Conservation (phyloP, 2,888 invertebrate species). For the Odontocerum albicorne region DNA sequence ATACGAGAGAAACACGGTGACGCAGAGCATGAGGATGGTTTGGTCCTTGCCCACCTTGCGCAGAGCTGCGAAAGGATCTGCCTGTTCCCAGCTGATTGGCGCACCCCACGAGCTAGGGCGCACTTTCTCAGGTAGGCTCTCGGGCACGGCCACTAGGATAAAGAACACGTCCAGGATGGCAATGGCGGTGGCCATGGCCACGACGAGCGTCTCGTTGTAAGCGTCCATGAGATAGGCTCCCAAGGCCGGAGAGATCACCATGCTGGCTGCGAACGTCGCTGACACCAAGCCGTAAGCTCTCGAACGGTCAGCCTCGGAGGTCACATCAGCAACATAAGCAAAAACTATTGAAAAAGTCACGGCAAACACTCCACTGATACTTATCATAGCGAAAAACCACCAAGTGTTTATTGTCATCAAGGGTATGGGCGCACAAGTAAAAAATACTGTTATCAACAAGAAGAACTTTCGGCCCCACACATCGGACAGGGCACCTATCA, state of each 20-base stretch:
- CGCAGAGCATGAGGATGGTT: slow-evolving; percentile 94
- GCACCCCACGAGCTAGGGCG: slow-evolving; percentile 78
- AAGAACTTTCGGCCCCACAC: slow-evolving; percentile 99
- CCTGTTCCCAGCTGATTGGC: slow-evolving; percentile 95
- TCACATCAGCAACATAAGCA: slow-evolving; percentile 99
- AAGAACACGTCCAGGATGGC: slow-evolving; percentile 97
- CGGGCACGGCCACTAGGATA: slow-evolving; percentile 96
- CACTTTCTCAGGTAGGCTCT: slow-evolving; percentile 94
- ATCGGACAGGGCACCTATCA: slow-evolving; percentile 96
- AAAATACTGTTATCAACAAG: slow-evolving; percentile 95
- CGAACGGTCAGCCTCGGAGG: slow-evolving; percentile 93
- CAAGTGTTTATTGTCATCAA: slow-evolving; percentile 98
- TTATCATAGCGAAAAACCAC: slow-evolving; percentile 99
- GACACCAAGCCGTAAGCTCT: slow-evolving; percentile 97
- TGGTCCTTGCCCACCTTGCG: slow-evolving; percentile 92
- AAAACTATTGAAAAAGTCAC: slow-evolving; percentile 99
- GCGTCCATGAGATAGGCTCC: slow-evolving; percentile 87
- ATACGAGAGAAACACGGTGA: slow-evolving; percentile 96
- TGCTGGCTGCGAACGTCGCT: slow-evolving; percentile 98
- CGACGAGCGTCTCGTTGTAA: slow-evolving; percentile 84
- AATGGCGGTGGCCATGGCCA: slow-evolving; percentile 93
- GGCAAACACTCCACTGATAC: slow-evolving; percentile 97
- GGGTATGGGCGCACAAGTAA: slow-evolving; percentile 98
- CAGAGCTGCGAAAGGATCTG: slow-evolving; percentile 95
- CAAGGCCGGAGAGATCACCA: slow-evolving; percentile 97